Evolutionary conservation across 2,888 invertebrate species (phyloP), one percentile per base, ranked within the genome.

Genomic region (Drosophila longiperda): DNA sequence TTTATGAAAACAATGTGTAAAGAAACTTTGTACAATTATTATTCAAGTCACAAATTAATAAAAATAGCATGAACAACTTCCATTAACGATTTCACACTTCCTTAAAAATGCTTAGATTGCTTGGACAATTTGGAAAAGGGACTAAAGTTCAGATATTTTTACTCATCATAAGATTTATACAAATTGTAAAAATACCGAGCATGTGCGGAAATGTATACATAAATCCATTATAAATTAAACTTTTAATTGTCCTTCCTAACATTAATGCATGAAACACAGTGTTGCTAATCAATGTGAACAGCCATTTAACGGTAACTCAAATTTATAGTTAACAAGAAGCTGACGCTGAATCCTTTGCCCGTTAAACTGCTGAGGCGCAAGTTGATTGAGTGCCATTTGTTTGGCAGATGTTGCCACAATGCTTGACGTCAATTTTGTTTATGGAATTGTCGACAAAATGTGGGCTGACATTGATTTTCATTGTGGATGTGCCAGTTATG

Each of bases 341-440:
- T 45, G 36, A 23, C 17, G 38, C 36, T 42, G 49, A 33, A 36
- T 42, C 26, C n/a, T 36, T 59, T 40, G 33, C n/a, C 34, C 59
- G 54, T 59, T 52, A 53, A 66, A 57, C 42, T 55, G 65, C 50
- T 33, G 49, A 66, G 71, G 50, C 71, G 49, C 50, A 40, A 59
- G 53, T 73, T 82, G 87, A 82, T 84, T 89, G 82, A 80, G 73
- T 84, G 69, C 40, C 72, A 78, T 74, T 85, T 70, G 70, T 61
- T 77, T 66, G 69, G 53, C 82, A 82, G 73, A 71, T 84, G 79
- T 59, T 66, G 55, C 58, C 45, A 50, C 50, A 29, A 38, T 63
- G n/a, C 26, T 68, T 71, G 79, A 48, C 68, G 71, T 67, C 85
- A 79, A 82, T 84, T 79, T 79, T 61, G 68, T 57, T 76, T 73